phyloP scores from a whole-genome alignment of 2,888 invertebrate genomes.

The Mythimna ferrago region DNA sequence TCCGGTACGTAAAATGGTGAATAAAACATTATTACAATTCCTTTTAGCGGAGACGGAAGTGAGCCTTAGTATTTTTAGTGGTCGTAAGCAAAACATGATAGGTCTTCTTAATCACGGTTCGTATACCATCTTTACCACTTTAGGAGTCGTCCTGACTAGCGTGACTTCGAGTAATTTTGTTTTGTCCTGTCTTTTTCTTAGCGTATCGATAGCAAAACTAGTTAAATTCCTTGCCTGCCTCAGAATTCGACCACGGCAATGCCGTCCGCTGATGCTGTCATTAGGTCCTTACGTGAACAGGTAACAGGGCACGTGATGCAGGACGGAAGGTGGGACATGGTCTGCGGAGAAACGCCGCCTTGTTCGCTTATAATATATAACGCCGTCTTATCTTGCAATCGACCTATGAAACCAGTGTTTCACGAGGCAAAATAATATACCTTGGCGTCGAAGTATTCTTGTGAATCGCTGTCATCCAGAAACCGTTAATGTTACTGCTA shows the following conservation, averaged over 20 bases:
- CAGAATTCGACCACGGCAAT: too few relatives aligned
- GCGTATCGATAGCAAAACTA: too few relatives aligned
- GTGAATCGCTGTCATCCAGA: too few relatives aligned
- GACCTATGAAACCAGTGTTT: neutral
- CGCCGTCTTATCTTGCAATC: neutral
- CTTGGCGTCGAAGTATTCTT: too few relatives aligned
- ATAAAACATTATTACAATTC: slow-evolving; percentile 65
- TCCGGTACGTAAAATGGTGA: slow-evolving; percentile 52
- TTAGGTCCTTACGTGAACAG: too few relatives aligned
- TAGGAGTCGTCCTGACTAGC: slow-evolving; percentile 44
- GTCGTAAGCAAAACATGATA: slow-evolving; percentile 70
- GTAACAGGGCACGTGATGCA: too few relatives aligned
- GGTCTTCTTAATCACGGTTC: slow-evolving; percentile 62
- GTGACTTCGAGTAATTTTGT: neutral
- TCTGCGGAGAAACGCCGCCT: too few relatives aligned
- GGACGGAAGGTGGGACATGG: too few relatives aligned
- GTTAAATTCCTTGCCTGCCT: too few relatives aligned
- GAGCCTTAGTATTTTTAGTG: slow-evolving; percentile 66
- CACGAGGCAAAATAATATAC: neutral
- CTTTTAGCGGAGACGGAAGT: slow-evolving; percentile 58
- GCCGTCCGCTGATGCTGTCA: too few relatives aligned
- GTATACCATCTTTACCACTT: slow-evolving; percentile 62
- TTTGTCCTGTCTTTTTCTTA: neutral
- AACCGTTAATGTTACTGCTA: too few relatives aligned
- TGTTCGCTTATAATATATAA: too few relatives aligned